phyloP scores from a whole-genome alignment of 64 coral and sea anemone genomes.

The Montipora sp. region DNA sequence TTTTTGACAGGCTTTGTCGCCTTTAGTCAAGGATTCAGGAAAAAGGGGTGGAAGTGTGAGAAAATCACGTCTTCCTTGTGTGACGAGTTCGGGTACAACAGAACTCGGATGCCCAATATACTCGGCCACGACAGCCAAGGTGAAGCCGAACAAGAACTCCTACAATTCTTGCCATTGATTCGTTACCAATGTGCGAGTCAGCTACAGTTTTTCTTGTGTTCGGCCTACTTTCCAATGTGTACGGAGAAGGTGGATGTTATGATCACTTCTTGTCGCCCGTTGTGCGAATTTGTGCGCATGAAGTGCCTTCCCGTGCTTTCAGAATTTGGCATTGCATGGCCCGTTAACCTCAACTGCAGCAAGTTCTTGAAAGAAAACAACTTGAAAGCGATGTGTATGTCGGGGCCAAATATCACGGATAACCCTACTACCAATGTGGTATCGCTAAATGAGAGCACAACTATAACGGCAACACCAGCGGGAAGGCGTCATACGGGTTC shows the following conservation, averaged over 20 bases:
- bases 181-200: constrained; percentile 72
- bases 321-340: constrained; percentile 90
- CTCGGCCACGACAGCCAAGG: constrained; percentile 82
- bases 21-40: constrained; percentile 36
- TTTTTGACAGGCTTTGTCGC: constrained; percentile 54
- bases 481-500: constrained; percentile 54
- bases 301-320: constrained; percentile 76
- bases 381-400: constrained; percentile 92
- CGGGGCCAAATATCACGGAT: constrained; percentile 83
- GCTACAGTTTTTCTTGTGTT: constrained; percentile 92
- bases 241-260: constrained; percentile 68
- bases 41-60: constrained; percentile 85
- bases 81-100: constrained; percentile 80
- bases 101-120: constrained; percentile 89
- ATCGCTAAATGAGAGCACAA: constrained; percentile 10
- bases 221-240: constrained; percentile 92
- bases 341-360: constrained; percentile 79
- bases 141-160: constrained; percentile 68
- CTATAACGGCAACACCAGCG: neutral
- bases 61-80: constrained; percentile 72
- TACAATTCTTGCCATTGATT: constrained; percentile 73
- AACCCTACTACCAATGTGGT: neutral
- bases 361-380: constrained; percentile 78
- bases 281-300: constrained; percentile 89
- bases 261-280: constrained; percentile 88